These are phyloP conservation scores for Pogonomyrmex californicus DNA, from an alignment of 1,140 invertebrate species.

Conservation along the genomic window DNA sequence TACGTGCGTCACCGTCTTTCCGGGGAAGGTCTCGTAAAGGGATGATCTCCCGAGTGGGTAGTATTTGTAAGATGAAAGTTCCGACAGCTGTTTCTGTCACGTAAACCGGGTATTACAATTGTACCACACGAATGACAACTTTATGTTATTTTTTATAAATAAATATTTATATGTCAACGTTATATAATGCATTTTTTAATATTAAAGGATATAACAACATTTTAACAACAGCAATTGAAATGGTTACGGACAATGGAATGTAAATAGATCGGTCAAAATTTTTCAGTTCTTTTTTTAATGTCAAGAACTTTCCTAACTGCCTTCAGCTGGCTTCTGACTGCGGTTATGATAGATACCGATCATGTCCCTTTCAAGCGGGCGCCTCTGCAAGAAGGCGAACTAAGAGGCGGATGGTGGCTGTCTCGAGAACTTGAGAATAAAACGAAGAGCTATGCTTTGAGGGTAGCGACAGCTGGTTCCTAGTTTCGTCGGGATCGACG, in stretches of 20 bases:
- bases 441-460: constrained; percentile 65
- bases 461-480: constrained; percentile 75
- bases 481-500: constrained; percentile 72
- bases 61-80: constrained; percentile 55
- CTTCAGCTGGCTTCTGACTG: background rate
- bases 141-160: background rate
- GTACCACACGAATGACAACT: background rate
- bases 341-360: constrained; percentile 56
- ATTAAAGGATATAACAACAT: background rate
- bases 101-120: constrained; percentile 38
- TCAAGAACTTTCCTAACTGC: constrained; percentile 4
- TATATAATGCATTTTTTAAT: background rate
- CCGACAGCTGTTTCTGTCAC: constrained; percentile 46
- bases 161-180: background rate
- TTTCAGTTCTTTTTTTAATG: background rate
- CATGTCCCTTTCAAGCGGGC: constrained; percentile 55
- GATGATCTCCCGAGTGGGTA: constrained; percentile 46
- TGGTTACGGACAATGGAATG: background rate
- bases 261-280: background rate
- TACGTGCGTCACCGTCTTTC: constrained; percentile 26
- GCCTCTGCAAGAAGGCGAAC: constrained; percentile 27
- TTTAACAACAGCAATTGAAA: background rate
- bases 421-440: constrained; percentile 68
- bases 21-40: constrained; percentile 55
- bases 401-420: constrained; percentile 45